phyloP scores from a whole-genome alignment of 2,888 invertebrate genomes.

The Ochropleura leucogaster region DNA sequence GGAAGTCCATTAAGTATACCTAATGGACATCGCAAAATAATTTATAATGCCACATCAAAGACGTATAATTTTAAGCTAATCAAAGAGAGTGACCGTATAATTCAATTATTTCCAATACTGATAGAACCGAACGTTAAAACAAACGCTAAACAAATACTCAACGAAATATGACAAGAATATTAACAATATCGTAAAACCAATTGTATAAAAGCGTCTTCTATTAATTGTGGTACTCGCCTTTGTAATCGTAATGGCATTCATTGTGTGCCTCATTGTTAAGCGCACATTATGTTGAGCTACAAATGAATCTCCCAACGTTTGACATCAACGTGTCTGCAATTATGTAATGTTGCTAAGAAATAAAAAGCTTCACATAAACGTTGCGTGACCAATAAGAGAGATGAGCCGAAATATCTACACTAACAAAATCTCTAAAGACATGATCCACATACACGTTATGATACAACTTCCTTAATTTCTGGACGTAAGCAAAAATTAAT shows the following conservation, averaged over 20 bases:
- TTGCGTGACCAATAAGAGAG: conserved; percentile 39
- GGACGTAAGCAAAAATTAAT: conserved; percentile 37
- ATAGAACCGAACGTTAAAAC: conserved; percentile 32
- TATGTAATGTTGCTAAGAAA: conserved; percentile 60
- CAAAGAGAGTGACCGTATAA: conserved; percentile 53
- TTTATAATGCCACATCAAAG: conserved; percentile 33
- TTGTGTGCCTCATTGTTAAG: conserved; percentile 41
- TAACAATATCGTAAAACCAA: conserved; percentile 38
- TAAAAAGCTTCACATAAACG: conserved; percentile 48
- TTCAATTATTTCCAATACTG: conserved; percentile 25
- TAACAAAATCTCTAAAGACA: conserved; percentile 38
- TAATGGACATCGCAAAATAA: conserved; percentile 37
- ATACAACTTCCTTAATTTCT: conserved; percentile 28
- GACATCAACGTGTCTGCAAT: conserved; percentile 42
- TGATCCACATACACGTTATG: conserved; percentile 37
- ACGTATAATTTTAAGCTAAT: conserved; percentile 50
- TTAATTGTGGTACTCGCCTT: conserved; percentile 19
- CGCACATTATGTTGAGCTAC: conserved; percentile 31
- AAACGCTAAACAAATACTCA: conserved; percentile 11
- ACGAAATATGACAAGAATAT: conserved; percentile 49
- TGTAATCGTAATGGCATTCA: conserved; percentile 46
- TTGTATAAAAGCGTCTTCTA: conserved; percentile 33
- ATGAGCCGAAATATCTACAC: conserved; percentile 41
- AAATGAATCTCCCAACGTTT: conserved; percentile 47
- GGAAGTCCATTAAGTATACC: conserved; percentile 35